Base-by-base conservation (phyloP, 1,140 invertebrate genomes). In the Rhynchophorus ferrugineus region DNA sequence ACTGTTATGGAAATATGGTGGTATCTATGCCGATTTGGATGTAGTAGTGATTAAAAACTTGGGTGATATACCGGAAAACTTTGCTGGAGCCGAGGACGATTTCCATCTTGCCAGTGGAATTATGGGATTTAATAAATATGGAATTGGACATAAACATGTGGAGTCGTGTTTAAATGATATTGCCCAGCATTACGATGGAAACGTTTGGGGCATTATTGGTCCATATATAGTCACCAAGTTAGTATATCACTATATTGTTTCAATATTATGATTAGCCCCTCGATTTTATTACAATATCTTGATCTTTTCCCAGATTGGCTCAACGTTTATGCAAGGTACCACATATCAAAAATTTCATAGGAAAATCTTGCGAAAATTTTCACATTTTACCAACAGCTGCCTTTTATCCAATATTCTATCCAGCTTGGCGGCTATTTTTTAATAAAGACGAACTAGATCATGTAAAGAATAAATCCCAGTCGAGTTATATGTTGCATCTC, bases 21-120 rank as follows among this genome's bases (percentile, higher is more conserved):
- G 87, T 0, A 80, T 85, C 22, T 89, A 88, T 64, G 63, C 89
- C 22, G 87, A 89, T 57, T 66, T 86, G 46, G 87, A 89, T 61
- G 77, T 87, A 1, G 76, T 89, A 3, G 74, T 87, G 1, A 75
- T 77, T 3, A 81, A 77, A 54, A 76, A 72, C 14, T 66, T 85
- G 34, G 73, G 78, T 24, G 61, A 73, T 7, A 61, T 85, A 14
- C 70, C 67, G 2, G 62, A 62, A 1, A 83, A 86, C 66, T 86
- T 78, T 66, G 80, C 76, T 0, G 80, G 80, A 0, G 78, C 78
- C 6, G 81, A 85, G 63, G 77, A 75, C 3, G 70, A 70, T 38
- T 63, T 69, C 0, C 63, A 73, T 18, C 71, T 87, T 5, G 82
- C 78, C 0, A 76, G 79, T 7, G 82, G 82, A 3, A 77, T 84